Base-by-base conservation (phyloP, 92 coral and sea anemone genomes). In the Umimayanthus kanabou region DNA sequence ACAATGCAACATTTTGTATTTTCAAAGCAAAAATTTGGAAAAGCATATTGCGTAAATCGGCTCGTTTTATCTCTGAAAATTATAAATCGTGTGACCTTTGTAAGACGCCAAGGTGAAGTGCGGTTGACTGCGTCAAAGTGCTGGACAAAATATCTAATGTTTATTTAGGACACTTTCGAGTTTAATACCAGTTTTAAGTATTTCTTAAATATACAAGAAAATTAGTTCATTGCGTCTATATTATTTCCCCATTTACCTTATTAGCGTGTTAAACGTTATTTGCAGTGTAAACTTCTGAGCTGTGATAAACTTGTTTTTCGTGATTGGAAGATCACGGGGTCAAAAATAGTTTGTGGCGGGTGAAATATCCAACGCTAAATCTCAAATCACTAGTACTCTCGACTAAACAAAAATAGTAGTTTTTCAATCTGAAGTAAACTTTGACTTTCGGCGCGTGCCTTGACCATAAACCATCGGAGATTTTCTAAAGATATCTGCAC, bases 381-480 rank as follows among this genome's bases (percentile, higher is more conserved):
- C 40, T 73, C 42, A 14, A 75, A 75, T 75, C 79, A 20, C 69
- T 23, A 2, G 26, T 26, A 23, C 30, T 75, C 0, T 75, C 79
- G 53, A 75, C 79, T 37, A 75, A 75, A 75, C 79, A 75, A 75
- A 75, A 73, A 73, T 40, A 75, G 28, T 39, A 75, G 69, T 39
- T 75, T 33, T 37, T 75, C 79, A 75, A 37, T 20, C 23, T 37
- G 39, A n/a, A 8, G 45, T 37, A 75, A 75, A 75, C 47, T 75
- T 73, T 43, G 50, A 75, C 79, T 43, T 75, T 75, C 47, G 79
- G 58, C 79, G 28, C 79, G 79, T 75, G 79, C 15, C 79, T 20
- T 75, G 29, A 6, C 9, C 6, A 75, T 7, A 22, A 75, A 75
- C 16, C 45, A 75, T 75, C 11, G 79, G 4, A 75, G 79, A 75